These are phyloP conservation scores for Clunio marinus DNA, from an alignment of 2,888 invertebrate genomes.

Conservation along the genomic window DNA sequence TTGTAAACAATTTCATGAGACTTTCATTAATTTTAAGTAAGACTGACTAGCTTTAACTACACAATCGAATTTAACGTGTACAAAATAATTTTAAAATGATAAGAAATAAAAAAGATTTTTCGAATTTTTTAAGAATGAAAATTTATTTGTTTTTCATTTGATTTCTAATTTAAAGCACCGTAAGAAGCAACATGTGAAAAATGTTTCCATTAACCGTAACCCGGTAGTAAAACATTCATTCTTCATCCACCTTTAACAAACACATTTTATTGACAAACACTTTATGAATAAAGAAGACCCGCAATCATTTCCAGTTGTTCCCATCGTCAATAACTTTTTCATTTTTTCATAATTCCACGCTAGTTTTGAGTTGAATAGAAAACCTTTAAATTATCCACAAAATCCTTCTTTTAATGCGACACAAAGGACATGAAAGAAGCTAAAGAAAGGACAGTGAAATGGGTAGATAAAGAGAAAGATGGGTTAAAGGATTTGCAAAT, in stretches of 20 bases:
- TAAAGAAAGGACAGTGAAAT: not conserved
- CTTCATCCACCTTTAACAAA: not conserved
- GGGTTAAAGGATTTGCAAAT: slow-evolving; percentile 33
- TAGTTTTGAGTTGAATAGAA: slow-evolving; percentile 11
- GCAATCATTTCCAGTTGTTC: no score
- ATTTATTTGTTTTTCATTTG: no score
- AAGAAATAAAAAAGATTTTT: not conserved
- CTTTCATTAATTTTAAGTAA: not conserved
- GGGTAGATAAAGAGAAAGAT: not conserved
- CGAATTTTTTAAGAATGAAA: no score
- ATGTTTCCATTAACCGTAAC: not conserved
- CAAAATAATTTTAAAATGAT: not conserved
- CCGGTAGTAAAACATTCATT: not conserved
- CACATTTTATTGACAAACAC: not conserved
- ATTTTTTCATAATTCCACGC: slow-evolving; percentile 8
- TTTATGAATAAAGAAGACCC: no score
- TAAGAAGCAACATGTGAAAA: no score
- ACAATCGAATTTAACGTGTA: not conserved
- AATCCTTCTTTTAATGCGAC: slow-evolving; percentile 26
- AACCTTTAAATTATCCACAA: slow-evolving; percentile 29
- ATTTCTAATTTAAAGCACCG: no score
- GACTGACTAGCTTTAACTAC: slow-evolving; percentile 10
- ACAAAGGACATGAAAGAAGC: not conserved
- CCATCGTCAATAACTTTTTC: not conserved
- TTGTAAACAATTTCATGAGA: not conserved